Evolutionary conservation across 2,797 vertebrate species (phyloP), one percentile per base, ranked within the genome.

Genomic region (Melanotaenia nigrans): DNA sequence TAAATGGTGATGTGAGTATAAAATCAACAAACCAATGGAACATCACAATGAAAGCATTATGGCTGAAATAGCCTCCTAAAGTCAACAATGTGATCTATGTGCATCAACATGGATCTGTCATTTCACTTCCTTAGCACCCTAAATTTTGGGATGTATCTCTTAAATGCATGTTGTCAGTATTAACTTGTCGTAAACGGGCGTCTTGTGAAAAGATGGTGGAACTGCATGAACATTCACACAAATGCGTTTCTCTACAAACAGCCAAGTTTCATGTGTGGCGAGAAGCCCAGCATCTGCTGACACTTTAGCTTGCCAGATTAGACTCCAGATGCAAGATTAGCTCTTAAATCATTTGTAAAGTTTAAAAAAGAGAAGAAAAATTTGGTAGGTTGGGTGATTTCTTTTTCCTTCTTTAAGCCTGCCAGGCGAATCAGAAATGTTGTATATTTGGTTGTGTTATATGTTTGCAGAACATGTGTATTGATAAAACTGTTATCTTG

Each of bases 201-300:
- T 83, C 68, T 80, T 63, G 58, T 63, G 64, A 73, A 60, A 68
- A 69, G 62, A 64, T 61, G 32, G 59, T 75, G 65, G 71, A 77
- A 75, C 13, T 70, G 45, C 73, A 87, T 89, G 90, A 89, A 84
- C 90, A 92, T 91, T 89, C 86, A 83, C 73, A 82, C 67, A 70
- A 82, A 77, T 73, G 69, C 66, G 75, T 71, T 25, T 77, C 47
- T 82, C 81, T 72, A 61, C 60, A 75, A 87, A 42, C 42, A 80
- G 73, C 86, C 89, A 85, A 89, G 83, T 91, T 88, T 88, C 85
- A 8, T 68, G 55, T 83, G 73, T 64, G 57, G 40, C 67, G 65
- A 58, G 73, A 56, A 53, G 70, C 64, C 38, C 58, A 1, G 68
- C 75, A 85, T 88, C 79, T 89, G 87, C 58, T 71, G 77, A 72